Evolutionary conservation across 1,140 invertebrate species (phyloP).

Genomic region (Eurytemora carolleeae): DNA sequence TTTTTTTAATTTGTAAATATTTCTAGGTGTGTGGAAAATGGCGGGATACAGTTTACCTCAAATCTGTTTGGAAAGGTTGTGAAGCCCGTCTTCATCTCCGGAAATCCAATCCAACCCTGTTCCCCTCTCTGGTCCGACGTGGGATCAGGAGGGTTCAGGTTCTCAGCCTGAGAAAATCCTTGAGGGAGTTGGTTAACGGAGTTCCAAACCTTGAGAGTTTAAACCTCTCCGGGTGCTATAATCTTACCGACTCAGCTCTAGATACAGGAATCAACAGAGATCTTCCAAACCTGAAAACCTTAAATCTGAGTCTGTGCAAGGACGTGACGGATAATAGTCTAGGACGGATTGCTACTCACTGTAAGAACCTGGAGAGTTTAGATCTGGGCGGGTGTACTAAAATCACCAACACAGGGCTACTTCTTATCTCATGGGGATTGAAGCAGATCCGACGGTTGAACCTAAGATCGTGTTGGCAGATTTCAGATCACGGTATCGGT

Average conservation of each 20-base stretch:
- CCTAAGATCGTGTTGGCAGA: conserved; percentile 69
- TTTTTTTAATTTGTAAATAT: too few species aligned
- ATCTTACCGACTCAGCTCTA: conserved; percentile 61
- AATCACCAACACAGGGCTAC: conserved; percentile 63
- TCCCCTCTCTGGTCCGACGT: conserved; percentile 57
- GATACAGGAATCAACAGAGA: conserved; percentile 54
- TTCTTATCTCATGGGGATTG: conserved; percentile 62
- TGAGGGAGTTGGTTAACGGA: conserved; percentile 63
- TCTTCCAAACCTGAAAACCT: conserved; percentile 41
- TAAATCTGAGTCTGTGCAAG: conserved; percentile 81
- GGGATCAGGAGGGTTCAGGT: conserved; percentile 75
- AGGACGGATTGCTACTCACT: conserved; percentile 52
- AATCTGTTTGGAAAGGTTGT: conserved; percentile 76
- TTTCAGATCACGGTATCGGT: conserved; percentile 69
- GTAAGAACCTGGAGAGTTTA: conserved; percentile 66
- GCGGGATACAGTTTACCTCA: conserved; percentile 65
- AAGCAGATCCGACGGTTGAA: conserved; percentile 61
- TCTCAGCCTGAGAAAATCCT: conserved; percentile 55
- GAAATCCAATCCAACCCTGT: conserved; percentile 56
- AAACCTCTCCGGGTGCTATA: conserved; percentile 79
- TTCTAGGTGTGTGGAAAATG: conserved; percentile 64
- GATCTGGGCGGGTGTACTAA: conserved; percentile 76
- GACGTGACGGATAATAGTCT: conserved; percentile 72
- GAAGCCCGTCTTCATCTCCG: conserved; percentile 72
- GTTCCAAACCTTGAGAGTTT: conserved; percentile 66